Evolutionary conservation across 1,140 invertebrate genomes (phyloP).

Genomic region (Drosophila parabipectinata): DNA sequence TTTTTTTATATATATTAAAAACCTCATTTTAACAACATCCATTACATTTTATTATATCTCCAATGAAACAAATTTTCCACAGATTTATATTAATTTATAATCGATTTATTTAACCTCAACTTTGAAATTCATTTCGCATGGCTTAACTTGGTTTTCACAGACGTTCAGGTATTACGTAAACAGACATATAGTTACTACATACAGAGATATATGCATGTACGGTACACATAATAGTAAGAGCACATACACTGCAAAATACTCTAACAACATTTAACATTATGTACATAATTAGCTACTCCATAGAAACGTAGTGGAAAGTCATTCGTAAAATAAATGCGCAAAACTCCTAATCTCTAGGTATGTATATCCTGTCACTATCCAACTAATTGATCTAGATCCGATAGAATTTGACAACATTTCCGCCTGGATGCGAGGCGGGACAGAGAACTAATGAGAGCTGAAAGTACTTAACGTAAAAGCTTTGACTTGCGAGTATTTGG

Average conservation of each 20-base stretch:
- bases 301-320: slow-evolving; percentile 25
- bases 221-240: slow-evolving; percentile 49
- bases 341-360: slow-evolving; percentile 48
- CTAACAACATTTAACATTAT: slow-evolving; percentile 60
- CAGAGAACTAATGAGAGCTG: slow-evolving; percentile 31
- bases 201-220: slow-evolving; percentile 41
- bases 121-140: slow-evolving; percentile 54
- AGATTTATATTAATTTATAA: slow-evolving; percentile 8
- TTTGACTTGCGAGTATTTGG: slow-evolving; percentile 76
- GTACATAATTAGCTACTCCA: slow-evolving; percentile 54
- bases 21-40: too few relatives aligned
- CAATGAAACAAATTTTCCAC: background rate
- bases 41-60: background rate
- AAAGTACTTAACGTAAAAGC: slow-evolving; percentile 65
- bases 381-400: slow-evolving; percentile 46
- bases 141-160: slow-evolving; percentile 70
- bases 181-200: slow-evolving; percentile 27
- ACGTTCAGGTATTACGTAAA: slow-evolving; percentile 65
- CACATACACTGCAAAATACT: slow-evolving; percentile 36
- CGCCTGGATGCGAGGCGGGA: slow-evolving; percentile 2
- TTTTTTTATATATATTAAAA: too few relatives aligned
- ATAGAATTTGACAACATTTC: slow-evolving; percentile 29
- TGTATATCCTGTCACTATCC: slow-evolving; percentile 23
- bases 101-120: slow-evolving; percentile 65
- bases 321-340: slow-evolving; percentile 68